A percentile compares a stretch with the other conserved stretches of the same genome.
Conservation (phyloP, 2,797 vertebrate species). For the Monodelphis domestica region DNA sequence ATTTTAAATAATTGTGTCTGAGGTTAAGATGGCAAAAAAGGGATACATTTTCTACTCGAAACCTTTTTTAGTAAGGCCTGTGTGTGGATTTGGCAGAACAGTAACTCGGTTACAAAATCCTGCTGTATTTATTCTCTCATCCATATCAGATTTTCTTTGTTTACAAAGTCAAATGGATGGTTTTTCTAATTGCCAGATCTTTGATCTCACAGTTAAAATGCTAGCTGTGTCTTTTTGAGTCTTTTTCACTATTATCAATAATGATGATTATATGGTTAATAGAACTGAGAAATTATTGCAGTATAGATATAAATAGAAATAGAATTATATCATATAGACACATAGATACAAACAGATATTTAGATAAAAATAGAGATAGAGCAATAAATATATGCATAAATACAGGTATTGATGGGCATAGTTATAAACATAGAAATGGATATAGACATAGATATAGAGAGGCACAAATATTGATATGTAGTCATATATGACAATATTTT, state of each 20-base stretch:
- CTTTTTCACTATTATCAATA: slow-evolving; percentile 63
- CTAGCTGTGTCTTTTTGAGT: slow-evolving; percentile 68
- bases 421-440: background rate
- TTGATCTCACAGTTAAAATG: slow-evolving; percentile 74
- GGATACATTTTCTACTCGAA: slow-evolving; percentile 56
- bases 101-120: slow-evolving; percentile 59
- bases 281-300: slow-evolving; percentile 51
- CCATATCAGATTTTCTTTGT: slow-evolving; percentile 70
- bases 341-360: background rate
- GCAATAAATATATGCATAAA: background rate
- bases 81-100: slow-evolving; percentile 66
- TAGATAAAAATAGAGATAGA: background rate
- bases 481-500: background rate
- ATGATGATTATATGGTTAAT: slow-evolving; percentile 57
- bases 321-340: background rate
- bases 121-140: slow-evolving; percentile 77
- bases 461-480: background rate
- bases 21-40: slow-evolving; percentile 67
- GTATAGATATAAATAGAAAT: background rate
- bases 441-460: background rate
- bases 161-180: slow-evolving; percentile 67
- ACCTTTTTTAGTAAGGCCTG: slow-evolving; percentile 64
- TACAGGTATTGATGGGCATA: background rate
- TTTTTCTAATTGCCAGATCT: slow-evolving; percentile 74
- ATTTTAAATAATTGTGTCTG: slow-evolving; percentile 60